Evolutionary conservation across 2,888 invertebrate species (phyloP).

Genomic region (Arge pagana): DNA sequence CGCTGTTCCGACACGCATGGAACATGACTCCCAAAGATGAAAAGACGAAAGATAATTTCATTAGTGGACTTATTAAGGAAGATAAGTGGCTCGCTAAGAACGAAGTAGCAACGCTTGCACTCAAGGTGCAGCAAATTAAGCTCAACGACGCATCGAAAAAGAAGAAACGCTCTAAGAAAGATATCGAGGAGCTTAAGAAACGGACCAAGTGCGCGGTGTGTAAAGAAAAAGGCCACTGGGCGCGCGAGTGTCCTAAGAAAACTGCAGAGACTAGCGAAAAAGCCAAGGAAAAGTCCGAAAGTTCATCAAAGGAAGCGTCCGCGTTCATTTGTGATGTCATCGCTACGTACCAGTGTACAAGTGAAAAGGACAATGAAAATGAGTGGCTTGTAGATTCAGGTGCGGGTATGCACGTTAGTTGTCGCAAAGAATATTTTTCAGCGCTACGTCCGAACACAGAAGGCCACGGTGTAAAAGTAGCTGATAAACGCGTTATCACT

Average conservation of each 20-base stretch:
- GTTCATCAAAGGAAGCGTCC: neutral
- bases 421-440: constrained; percentile 21
- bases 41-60: constrained; percentile 11
- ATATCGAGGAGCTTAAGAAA: constrained; percentile 19
- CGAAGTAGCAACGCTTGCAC: constrained; percentile 4
- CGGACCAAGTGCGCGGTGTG: constrained; percentile 13
- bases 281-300: neutral
- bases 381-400: constrained; percentile 29
- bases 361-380: constrained; percentile 14
- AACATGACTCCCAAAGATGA: constrained; percentile 20
- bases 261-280: constrained; percentile 7
- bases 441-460: constrained; percentile 10
- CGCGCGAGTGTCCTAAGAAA: constrained; percentile 21
- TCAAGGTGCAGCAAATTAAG: too few relatives aligned
- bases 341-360: constrained; percentile 10
- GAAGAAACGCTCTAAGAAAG: constrained; percentile 4
- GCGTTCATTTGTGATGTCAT: constrained; percentile 9
- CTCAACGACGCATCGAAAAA: too few relatives aligned
- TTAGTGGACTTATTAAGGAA: constrained; percentile 13
- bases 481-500: constrained; percentile 8
- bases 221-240: constrained; percentile 19
- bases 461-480: constrained; percentile 18
- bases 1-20: constrained; percentile 23
- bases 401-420: constrained; percentile 29
- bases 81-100: constrained; percentile 15